Base-by-base conservation (phyloP, 64 coral and sea anemone genomes). In the Dendrophyllia cribrosa region DNA sequence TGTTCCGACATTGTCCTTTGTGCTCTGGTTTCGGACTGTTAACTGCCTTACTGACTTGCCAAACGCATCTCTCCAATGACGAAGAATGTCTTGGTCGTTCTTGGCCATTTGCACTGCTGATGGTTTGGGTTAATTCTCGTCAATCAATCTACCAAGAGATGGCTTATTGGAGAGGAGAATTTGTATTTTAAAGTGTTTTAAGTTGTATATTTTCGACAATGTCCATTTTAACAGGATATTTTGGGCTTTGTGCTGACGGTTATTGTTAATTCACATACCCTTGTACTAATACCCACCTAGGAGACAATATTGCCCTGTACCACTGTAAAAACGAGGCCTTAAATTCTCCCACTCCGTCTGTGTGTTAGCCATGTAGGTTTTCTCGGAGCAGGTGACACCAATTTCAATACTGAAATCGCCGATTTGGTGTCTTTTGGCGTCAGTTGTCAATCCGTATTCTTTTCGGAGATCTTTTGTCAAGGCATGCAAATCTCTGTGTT, bases 371-470 rank as follows among this genome's bases (percentile, higher is more conserved):
- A 79, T 51, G 76, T 50, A 84, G 2, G 62, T 3, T 86, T 70
- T 70, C 43, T 70, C 63, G n/a, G 64, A 48, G n/a, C n/a, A n/a
- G 25, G 3, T 14, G 44, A 86, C 83, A 70, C 83, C 66, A 70
- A 72, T 86, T 70, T 86, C 83, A 23, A 86, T 67, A 52, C 71
- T 55, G 83, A 86, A 86, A 22, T 86, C 65, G 45, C 66, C 9
- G 52, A 86, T 86, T 71, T 86, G 66, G 64, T 70, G 53, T 22
- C 64, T 86, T 55, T 22, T 72, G 83, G 66, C 83, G 48, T 52
- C 83, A 86, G 65, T 86, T 56, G 65, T 10, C 17, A 86, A 53
- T 4, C 83, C 83, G 26, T 86, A 70, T 25, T 66, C 47, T 70
- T 86, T 86, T 69, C 83, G 70, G 49, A 86, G 65, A 50, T 53